Conservation (phyloP, 1,140 invertebrate species). For the Proales similis region DNA sequence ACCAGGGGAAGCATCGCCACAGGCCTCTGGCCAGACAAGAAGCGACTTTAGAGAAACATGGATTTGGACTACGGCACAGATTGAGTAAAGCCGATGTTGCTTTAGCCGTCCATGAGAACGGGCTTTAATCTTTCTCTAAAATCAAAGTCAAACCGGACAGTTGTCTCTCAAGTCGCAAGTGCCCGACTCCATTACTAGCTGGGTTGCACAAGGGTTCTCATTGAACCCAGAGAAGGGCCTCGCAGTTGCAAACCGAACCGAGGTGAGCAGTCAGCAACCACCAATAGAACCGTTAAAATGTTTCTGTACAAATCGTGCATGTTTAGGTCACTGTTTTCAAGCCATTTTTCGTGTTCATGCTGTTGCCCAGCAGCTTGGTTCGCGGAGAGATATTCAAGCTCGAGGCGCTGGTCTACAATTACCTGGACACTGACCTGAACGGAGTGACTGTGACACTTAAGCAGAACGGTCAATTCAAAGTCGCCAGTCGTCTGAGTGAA, state of each 20-base stretch:
- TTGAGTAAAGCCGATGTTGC: neutral
- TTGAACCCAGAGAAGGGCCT: slow-evolving; percentile 73
- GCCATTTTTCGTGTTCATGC: slow-evolving; percentile 75
- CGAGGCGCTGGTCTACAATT: slow-evolving; percentile 85
- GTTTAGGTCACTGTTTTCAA: slow-evolving; percentile 70
- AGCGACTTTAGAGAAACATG: slow-evolving; percentile 28
- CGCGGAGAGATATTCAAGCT: slow-evolving; percentile 80
- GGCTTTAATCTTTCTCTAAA: neutral
- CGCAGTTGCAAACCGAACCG: slow-evolving; percentile 66
- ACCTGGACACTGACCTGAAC: slow-evolving; percentile 47
- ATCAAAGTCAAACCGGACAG: neutral
- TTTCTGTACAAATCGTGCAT: slow-evolving; percentile 8
- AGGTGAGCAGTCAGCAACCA: slow-evolving; percentile 53
- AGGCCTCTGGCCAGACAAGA: neutral
- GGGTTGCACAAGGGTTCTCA: slow-evolving; percentile 84
- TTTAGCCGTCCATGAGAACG: neutral
- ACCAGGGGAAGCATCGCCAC: neutral
- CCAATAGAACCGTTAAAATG: neutral
- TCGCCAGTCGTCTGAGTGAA: neutral
- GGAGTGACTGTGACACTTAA: neutral
- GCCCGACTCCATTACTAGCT: slow-evolving; percentile 83
- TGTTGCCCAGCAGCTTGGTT: slow-evolving; percentile 80
- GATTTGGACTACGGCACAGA: slow-evolving; percentile 15
- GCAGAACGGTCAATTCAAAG: neutral
- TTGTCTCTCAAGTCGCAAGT: slow-evolving; percentile 52